A percentile compares a stretch with the other conserved stretches of the same genome.
These are phyloP conservation scores for Brachionichthys hirsutus DNA, from an alignment of 2,113 vertebrate genomes.

Conservation along the genomic window DNA sequence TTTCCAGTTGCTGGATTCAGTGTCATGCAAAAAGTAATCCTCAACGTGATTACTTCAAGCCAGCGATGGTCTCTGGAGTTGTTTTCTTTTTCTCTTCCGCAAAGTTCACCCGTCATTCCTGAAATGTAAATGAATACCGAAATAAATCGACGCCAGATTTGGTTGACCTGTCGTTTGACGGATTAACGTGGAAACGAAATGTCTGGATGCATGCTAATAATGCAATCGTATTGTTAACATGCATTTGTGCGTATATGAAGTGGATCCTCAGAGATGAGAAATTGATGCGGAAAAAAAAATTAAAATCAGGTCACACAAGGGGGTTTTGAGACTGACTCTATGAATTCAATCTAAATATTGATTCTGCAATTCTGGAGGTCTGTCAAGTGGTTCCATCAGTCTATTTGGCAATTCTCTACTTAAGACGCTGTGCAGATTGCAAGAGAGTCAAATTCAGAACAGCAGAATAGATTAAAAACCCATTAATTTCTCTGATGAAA, in stretches of 20 bases:
- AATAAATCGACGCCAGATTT: constrained; percentile 60
- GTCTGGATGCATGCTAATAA: constrained; percentile 26
- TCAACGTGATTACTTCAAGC: constrained; percentile 31
- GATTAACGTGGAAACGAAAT: constrained; percentile 52
- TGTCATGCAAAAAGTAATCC: constrained; percentile 3
- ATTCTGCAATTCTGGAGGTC: constrained; percentile 47
- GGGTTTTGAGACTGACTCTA: constrained; percentile 50
- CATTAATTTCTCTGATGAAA: background rate
- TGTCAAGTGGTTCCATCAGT: constrained; percentile 41
- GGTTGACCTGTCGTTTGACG: constrained; percentile 61
- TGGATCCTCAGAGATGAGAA: constrained; percentile 13
- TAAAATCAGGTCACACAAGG: constrained; percentile 52
- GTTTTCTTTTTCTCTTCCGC: constrained; percentile 33
- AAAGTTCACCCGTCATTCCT: constrained; percentile 37
- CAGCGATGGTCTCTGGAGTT: constrained; percentile 30
- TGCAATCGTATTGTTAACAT: constrained; percentile 17
- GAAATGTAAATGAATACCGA: constrained; percentile 40
- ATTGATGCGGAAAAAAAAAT: constrained; percentile 32
- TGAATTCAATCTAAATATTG: constrained; percentile 52
- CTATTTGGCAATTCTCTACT: constrained; percentile 32
- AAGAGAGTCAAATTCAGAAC: constrained; percentile 18
- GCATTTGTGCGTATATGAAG: constrained; percentile 29
- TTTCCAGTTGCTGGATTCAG: constrained; percentile 1
- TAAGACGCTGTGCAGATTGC: constrained; percentile 12
- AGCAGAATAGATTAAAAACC: constrained; percentile 16